Conservation (phyloP, 2,797 vertebrate species). For the Etheostoma nigrum region DNA sequence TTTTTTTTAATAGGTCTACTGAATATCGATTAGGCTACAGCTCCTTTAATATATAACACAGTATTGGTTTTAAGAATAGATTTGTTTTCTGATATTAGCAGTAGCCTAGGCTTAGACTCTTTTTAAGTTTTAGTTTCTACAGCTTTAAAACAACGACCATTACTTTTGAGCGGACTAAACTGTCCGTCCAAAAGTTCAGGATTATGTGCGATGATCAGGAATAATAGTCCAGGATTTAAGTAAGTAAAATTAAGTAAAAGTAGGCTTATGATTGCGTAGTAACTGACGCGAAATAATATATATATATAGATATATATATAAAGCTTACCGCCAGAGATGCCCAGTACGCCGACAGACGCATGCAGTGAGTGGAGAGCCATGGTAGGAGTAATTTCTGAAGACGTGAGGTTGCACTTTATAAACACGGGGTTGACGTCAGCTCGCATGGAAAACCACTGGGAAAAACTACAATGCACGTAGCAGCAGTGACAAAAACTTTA, state of each 20-base stretch:
- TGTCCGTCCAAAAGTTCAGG: no score
- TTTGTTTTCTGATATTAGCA: not conserved
- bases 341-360: constrained; percentile 82
- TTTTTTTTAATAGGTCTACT: no score
- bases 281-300: not conserved
- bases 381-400: fast-evolving
- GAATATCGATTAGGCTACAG: no score
- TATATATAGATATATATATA: no score
- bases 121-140: not conserved
- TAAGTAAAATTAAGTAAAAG: not conserved
- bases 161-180: no score
- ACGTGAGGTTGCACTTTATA: constrained; percentile 24
- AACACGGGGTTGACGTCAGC: constrained; percentile 43
- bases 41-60: not conserved
- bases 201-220: no score
- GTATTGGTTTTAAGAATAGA: not conserved
- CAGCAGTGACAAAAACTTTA: no score
- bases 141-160: not conserved
- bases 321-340: constrained; percentile 85
- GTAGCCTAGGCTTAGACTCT: not conserved
- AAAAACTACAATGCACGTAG: no score
- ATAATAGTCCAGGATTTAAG: no score
- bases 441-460: not conserved
- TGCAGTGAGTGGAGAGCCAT: constrained; percentile 80
- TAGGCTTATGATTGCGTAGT: not conserved